Conservation (phyloP, 2,888 invertebrate species). For the Clistopyga incitator region DNA sequence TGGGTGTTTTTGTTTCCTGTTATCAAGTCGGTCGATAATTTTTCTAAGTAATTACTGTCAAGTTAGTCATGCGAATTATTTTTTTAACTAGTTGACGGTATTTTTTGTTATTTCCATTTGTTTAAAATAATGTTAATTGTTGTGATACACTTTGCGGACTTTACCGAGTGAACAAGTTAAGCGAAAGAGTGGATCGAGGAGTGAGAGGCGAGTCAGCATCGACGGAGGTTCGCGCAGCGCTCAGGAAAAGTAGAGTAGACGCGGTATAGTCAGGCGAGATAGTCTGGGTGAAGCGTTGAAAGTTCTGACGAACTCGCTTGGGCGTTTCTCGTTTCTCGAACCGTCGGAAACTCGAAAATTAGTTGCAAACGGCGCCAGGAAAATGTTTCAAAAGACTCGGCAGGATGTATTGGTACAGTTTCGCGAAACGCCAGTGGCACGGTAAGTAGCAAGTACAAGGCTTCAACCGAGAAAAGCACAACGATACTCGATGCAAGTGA, state of each 20-base stretch:
- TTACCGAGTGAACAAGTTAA: not conserved
- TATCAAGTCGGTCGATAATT: too few relatives aligned
- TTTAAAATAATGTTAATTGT: conserved; percentile 31
- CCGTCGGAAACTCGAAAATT: conserved; percentile 49
- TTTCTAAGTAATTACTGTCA: not conserved
- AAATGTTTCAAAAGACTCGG: conserved; percentile 30
- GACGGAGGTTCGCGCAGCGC: not conserved
- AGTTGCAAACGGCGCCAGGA: conserved; percentile 44
- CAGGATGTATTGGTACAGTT: not conserved
- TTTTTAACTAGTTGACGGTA: too few relatives aligned
- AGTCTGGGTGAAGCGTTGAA: conserved; percentile 26
- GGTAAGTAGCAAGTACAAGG: conserved; percentile 33
- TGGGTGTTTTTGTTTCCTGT: too few relatives aligned
- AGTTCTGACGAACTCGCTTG: conserved; percentile 54
- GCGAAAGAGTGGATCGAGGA: not conserved
- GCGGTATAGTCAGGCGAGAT: conserved; percentile 53
- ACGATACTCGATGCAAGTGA: conserved; percentile 19
- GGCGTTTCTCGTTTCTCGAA: conserved; percentile 26
- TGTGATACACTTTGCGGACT: too few relatives aligned
- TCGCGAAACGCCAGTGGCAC: conserved; percentile 34
- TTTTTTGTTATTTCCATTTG: too few relatives aligned
- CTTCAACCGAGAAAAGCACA: conserved; percentile 14
- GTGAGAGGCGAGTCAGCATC: conserved; percentile 2
- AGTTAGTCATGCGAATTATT: not conserved
- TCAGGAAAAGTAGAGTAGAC: conserved; percentile 54